phyloP scores from a whole-genome alignment of 2,113 vertebrate species.

The Notechis scutatus region DNA sequence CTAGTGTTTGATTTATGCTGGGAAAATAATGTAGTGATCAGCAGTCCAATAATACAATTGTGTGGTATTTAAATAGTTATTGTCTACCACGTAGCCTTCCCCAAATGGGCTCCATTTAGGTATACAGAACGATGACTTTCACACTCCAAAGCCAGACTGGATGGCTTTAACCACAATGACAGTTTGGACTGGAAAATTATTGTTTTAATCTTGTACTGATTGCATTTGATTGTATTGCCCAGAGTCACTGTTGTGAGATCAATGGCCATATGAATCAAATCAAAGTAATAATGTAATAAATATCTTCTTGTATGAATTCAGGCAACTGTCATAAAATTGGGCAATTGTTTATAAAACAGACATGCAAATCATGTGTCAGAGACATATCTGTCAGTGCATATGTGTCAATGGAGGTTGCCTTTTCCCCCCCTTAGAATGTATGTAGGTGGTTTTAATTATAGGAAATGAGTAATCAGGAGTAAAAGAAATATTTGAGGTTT shows the following conservation, averaged over 20 bases:
- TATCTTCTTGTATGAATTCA: not conserved
- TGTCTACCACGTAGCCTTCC: not conserved
- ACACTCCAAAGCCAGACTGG: not conserved
- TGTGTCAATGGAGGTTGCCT: not conserved
- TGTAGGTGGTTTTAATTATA: not conserved
- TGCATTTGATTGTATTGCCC: not conserved
- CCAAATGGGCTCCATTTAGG: not conserved
- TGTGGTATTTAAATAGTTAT: not conserved
- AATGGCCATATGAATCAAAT: not conserved
- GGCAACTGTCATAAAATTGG: not conserved
- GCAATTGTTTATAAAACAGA: not conserved
- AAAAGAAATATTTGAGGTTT: not conserved
- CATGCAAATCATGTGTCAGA: not conserved
- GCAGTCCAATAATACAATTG: not conserved
- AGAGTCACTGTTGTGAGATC: not conserved
- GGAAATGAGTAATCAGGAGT: constrained; percentile 1
- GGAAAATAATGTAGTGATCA: not conserved
- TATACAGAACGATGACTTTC: not conserved
- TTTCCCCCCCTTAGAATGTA: not conserved
- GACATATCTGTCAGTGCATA: not conserved
- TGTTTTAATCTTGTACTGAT: not conserved
- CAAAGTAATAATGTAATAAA: not conserved
- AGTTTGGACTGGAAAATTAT: not conserved
- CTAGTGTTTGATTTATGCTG: not conserved
- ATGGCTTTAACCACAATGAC: not conserved